Evolutionary conservation across 2,113 vertebrate species (phyloP), one percentile per base, ranked within the genome.

Genomic region (Rousettus leschenaultii): DNA sequence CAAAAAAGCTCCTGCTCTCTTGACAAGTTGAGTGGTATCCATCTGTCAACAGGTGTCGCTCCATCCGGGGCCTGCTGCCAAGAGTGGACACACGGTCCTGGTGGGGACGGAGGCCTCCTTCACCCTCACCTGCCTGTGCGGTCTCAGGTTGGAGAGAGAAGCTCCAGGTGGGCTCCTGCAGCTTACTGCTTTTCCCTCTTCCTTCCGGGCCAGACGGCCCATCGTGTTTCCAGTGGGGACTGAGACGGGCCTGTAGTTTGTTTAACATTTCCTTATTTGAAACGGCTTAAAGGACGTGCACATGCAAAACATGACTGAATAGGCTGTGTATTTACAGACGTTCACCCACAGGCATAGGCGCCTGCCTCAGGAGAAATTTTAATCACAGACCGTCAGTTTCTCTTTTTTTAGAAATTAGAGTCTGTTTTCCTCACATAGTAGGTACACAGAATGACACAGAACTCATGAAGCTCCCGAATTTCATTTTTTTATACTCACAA

Each of bases 361-460:
- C 4, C 9, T 2, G 43, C 15, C 18, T 40, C 11, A 10, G 65
- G 22, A 61, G 70, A 75, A 30, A 21, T 53, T 53, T 38, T 30
- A 28, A 74, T 80, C n/a, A 10, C 43, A 74, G 63, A 68, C 51
- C 6, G 55, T 28, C 53, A 53, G 55, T 22, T 75, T 86, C 33
- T 86, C 77, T 59, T 21, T 55, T 79, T 26, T 51, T 51, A 91
- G 82, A 86, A 59, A 65, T 84, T 43, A 48, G 26, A 68, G 73
- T 96, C 83, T 80, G 13, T 86, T 88, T 96, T 83, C 75, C 30
- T 94, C 89, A 86, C 92, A 82, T 16, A 94, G 80, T 94, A 95
- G 94, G 71, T 77, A 74, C n/a, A 92, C 89, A 92, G 30, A 91
- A 66, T 80, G 95, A 61, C 83, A 95, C 92, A 73, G n/a, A 91